Conservation (phyloP, 2,797 vertebrate genomes). For the Anabas testudineus region DNA sequence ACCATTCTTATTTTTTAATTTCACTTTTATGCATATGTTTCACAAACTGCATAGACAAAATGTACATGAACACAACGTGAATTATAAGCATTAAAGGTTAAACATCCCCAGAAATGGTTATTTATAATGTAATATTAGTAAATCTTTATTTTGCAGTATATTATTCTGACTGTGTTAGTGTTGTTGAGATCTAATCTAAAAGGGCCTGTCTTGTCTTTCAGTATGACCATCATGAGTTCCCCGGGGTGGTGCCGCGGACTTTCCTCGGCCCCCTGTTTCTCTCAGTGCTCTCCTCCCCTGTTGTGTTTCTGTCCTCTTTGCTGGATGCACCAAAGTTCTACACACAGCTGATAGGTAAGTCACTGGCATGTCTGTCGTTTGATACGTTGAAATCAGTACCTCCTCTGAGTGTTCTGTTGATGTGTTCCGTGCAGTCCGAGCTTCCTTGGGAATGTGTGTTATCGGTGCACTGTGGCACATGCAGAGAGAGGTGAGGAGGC, state of each 20-base stretch:
- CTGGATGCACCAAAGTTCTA: slow-evolving; percentile 90
- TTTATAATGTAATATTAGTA: too few relatives aligned
- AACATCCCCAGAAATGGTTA: too few relatives aligned
- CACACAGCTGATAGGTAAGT: slow-evolving; percentile 89
- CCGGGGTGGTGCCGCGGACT: slow-evolving; percentile 95
- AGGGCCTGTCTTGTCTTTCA: slow-evolving; percentile 67
- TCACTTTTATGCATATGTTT: neutral
- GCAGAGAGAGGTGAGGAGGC: slow-evolving; percentile 90
- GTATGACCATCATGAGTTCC: slow-evolving; percentile 97
- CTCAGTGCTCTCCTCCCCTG: slow-evolving; percentile 86
- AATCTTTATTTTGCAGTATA: too few relatives aligned
- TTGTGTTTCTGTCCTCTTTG: slow-evolving; percentile 82
- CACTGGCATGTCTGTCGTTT: neutral
- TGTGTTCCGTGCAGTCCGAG: slow-evolving; percentile 85
- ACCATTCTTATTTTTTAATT: neutral
- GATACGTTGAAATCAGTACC: neutral
- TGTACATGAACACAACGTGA: neutral
- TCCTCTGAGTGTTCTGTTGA: neutral
- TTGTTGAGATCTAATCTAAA: slow-evolving; percentile 8
- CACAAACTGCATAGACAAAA: neutral
- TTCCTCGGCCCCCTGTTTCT: slow-evolving; percentile 93
- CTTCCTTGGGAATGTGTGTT: slow-evolving; percentile 88
- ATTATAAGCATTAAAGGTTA: too few relatives aligned
- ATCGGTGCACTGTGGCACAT: slow-evolving; percentile 89
- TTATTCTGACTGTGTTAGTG: neutral